Base-by-base conservation (phyloP, 2,797 vertebrate genomes). In the Sebastes diploproa region DNA sequence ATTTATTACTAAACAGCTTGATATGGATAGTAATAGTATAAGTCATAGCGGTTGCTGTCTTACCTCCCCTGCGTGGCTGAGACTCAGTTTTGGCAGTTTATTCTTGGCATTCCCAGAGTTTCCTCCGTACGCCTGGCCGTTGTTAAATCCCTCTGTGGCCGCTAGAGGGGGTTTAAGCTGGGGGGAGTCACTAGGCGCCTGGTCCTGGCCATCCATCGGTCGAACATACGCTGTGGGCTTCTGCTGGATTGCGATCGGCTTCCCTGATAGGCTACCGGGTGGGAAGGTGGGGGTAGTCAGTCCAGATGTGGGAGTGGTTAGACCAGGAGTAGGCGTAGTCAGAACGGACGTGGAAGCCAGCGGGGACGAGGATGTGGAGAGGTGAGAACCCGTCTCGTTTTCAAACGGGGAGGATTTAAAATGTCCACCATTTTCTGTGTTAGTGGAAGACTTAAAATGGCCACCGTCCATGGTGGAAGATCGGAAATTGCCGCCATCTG, bases 191-290 rank as follows among this genome's bases (percentile, higher is more conserved):
- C 96, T 97, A 0, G 97, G 96, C 3, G 96, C 95, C 91, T 98
- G 97, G 90, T 98, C 97, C 92, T 98, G 97, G 64, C 97, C 98
- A 1, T 98, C 97, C 97, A 98, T 98, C 11, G 97, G 97, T 64
- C 97, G 95, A 30, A 98, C 97, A 11, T 98, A 98, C 0, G 98
- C 97, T 0, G 98, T 98, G 38, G 98, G 97, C 89, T 98, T 98
- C 87, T 98, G 97, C 85, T 97, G 97, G 20, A 96, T 94, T 2
- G 97, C 94, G 13, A 93, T 96, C 2, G 95, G 96, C 91, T 98
- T 98, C 86, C 96, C 96, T 77, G 97, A 96, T 69, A 98, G 95
- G 78, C 95, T 96, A 30, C 96, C 95, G 1, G 92, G 93, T 58
- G 96, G 97, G 79, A 98, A 98, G 60, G 96, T 98, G 59, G 96